Conservation (phyloP, 2,888 invertebrate species). For the Pharmacophagus antenor region DNA sequence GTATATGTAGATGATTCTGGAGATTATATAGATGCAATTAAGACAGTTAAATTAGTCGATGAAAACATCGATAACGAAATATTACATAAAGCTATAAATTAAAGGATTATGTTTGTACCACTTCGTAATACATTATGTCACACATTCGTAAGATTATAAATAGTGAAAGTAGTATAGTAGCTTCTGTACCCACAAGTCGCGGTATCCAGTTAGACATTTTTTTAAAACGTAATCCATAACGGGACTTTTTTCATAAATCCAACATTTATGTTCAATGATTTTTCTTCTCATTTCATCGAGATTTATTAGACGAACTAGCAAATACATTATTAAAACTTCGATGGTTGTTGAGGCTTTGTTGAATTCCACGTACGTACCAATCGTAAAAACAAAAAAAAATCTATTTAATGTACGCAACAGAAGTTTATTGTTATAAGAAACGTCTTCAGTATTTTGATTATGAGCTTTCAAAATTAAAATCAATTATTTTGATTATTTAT, state of each 20-base stretch:
- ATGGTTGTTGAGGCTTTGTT: no score
- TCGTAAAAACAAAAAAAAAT: no score
- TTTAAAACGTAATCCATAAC: constrained; percentile 6
- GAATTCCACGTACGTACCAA: no score
- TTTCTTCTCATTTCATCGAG: neutral
- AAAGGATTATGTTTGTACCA: constrained; percentile 3
- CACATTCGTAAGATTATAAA: constrained; percentile 41
- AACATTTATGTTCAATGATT: neutral
- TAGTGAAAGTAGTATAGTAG: constrained; percentile 54
- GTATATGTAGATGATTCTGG: neutral
- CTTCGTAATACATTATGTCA: constrained; percentile 43
- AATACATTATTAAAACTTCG: no score
- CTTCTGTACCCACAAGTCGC: constrained; percentile 41
- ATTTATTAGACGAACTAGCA: neutral
- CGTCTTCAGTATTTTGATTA: no score
- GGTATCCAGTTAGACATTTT: constrained; percentile 21
- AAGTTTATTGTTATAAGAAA: no score
- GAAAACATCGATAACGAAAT: no score
- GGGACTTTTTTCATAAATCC: neutral
- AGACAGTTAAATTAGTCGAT: no score
- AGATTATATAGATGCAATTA: no score
- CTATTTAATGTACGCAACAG: no score
- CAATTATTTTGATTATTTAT: no score
- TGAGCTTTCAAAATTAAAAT: no score
- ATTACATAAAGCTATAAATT: constrained; percentile 3